phyloP scores from a whole-genome alignment of 2,888 invertebrate genomes.

The Tipula confusa region DNA sequence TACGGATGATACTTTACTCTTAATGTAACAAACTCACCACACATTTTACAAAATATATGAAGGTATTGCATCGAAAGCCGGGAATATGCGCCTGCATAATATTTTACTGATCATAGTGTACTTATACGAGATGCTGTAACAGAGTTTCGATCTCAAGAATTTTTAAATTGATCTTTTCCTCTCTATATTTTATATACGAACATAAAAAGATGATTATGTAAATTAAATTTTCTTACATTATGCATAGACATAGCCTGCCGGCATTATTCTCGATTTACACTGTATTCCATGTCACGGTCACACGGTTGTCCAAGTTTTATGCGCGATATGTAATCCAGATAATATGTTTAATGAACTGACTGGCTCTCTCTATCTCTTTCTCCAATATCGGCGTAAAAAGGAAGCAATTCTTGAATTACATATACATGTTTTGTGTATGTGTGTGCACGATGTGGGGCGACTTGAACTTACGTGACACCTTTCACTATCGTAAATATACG shows the following conservation, averaged over 20 bases:
- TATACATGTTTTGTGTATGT: not conserved
- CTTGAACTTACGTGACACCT: constrained; percentile 25
- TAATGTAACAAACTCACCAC: no score
- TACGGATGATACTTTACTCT: no score
- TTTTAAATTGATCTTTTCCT: not conserved
- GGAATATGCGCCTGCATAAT: no score
- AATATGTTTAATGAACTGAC: no score
- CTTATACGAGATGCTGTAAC: not conserved
- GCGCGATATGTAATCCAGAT: not conserved
- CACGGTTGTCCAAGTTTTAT: not conserved
- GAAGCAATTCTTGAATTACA: not conserved
- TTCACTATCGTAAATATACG: not conserved
- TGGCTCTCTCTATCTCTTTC: no score
- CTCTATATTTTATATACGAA: not conserved
- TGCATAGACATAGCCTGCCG: not conserved
- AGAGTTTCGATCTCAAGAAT: not conserved
- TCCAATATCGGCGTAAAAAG: not conserved
- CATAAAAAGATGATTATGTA: not conserved
- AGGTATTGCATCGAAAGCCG: no score
- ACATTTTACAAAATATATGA: no score
- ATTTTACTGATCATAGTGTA: no score
- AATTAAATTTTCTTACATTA: not conserved
- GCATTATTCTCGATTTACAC: not conserved
- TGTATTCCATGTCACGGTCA: not conserved
- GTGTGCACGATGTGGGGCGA: no score